A percentile compares a stretch with the other conserved stretches of the same genome.
These are phyloP conservation scores for Melanostigma gelatinosum DNA, from an alignment of 2,113 vertebrate genomes.

Conservation along the genomic window DNA sequence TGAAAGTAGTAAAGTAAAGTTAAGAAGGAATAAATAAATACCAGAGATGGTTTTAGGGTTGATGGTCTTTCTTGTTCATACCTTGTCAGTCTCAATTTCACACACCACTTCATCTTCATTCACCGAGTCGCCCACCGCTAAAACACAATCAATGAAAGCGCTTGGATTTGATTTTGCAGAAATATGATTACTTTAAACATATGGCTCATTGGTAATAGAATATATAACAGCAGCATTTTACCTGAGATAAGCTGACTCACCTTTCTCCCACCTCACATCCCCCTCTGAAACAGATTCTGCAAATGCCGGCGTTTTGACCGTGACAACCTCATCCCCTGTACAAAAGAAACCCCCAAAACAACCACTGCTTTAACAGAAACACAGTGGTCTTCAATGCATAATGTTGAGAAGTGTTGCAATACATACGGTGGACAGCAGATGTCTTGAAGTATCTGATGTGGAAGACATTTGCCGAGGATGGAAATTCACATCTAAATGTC, in stretches of 20 bases:
- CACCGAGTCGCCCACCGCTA: slow-evolving; percentile 94
- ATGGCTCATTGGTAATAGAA: not conserved
- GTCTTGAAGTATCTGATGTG: slow-evolving; percentile 89
- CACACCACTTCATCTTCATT: slow-evolving; percentile 96
- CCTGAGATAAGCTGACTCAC: slow-evolving; percentile 63
- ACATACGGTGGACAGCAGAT: slow-evolving; percentile 87
- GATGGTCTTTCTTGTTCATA: slow-evolving; percentile 54
- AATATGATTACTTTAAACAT: not conserved
- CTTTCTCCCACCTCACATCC: slow-evolving; percentile 99
- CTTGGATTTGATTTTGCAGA: not conserved
- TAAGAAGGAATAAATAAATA: not conserved
- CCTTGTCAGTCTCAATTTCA: slow-evolving; percentile 99
- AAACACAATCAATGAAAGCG: slow-evolving; percentile 46
- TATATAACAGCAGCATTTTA: not conserved
- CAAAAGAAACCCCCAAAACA: not conserved
- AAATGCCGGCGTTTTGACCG: slow-evolving; percentile 93
- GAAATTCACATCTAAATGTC: slow-evolving; percentile 78
- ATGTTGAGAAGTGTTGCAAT: slow-evolving; percentile 2
- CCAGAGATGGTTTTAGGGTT: not conserved
- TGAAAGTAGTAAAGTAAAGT: slow-evolving; percentile 47
- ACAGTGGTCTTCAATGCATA: not conserved
- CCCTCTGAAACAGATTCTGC: slow-evolving; percentile 98
- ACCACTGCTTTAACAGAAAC: slow-evolving; percentile 6
- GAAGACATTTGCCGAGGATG: slow-evolving; percentile 76
- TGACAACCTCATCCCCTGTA: slow-evolving; percentile 90